phyloP scores from a whole-genome alignment of 92 coral and sea anemone genomes.

The Porites lobata region DNA sequence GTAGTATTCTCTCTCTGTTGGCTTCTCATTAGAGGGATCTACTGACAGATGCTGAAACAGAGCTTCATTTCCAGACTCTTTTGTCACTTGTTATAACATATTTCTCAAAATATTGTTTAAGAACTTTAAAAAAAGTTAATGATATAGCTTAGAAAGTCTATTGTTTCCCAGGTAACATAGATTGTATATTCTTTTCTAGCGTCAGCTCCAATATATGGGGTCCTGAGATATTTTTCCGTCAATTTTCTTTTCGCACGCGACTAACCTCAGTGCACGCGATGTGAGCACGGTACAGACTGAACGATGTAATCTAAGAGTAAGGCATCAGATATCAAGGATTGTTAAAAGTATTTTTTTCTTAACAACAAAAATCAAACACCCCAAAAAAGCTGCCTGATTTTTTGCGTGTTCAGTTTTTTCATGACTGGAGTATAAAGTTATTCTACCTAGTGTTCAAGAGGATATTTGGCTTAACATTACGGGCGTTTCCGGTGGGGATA shows the following conservation, averaged over 20 bases:
- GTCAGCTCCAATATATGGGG: constrained; percentile 70
- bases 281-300: constrained; percentile 70
- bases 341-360: constrained; percentile 53
- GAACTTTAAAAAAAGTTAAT: neutral
- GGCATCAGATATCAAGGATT: constrained; percentile 61
- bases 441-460: neutral
- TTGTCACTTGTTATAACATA: neutral
- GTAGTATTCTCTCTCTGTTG: too few relatives aligned
- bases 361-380: neutral
- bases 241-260: constrained; percentile 78
- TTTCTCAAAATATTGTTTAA: neutral
- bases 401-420: neutral
- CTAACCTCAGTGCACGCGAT: constrained; percentile 54
- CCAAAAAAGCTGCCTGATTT: neutral
- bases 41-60: too few relatives aligned
- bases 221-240: constrained; percentile 74
- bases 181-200: constrained; percentile 67
- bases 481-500: constrained; percentile 38
- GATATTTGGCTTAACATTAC: constrained; percentile 28
- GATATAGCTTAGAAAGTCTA: neutral
- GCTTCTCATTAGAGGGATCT: too few relatives aligned
- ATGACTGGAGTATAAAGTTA: neutral
- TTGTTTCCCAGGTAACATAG: constrained; percentile 48
- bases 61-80: neutral
- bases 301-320: constrained; percentile 64